Base-by-base conservation (phyloP, 2,888 invertebrate genomes). In the Amphipyra tragopoginis region DNA sequence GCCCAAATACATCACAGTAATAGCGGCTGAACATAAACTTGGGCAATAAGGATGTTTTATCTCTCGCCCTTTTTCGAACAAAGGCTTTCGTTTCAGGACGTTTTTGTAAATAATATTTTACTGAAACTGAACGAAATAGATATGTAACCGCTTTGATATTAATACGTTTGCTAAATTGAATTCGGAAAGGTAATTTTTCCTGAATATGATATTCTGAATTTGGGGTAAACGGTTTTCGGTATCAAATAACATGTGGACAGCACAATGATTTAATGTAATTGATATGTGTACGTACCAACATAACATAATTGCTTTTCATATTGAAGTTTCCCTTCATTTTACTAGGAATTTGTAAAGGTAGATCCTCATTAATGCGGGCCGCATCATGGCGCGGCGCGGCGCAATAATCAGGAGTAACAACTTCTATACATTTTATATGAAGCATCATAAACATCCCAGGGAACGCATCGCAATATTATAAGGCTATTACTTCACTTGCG, bases 11-110 rank as follows among this genome's bases (percentile, higher is more conserved):
- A 77, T 78, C 75, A 78, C 73, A 48, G 64, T 78, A 77, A 80
- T 66, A 70, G 73, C 67, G 69, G 47, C 74, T 66, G 70, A 76
- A 66, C 81, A 75, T 83, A 83, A 83, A 83, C 77, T 75, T 79
- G 54, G 71, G 73, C 77, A 75, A 79, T 81, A 84, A 70, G 80
- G 75, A 81, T 79, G 77, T 65, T 84, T 85, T 85, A 85, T 82
- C 74, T 81, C 65, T 57, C 62, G 52, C 21, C 50, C 34, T 60
- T 72, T 75, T 72, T 53, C 50, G 68, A 79, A 81, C 75, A 80
- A 83, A 75, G 79, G 76, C 63, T 72, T 75, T 42, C 33, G 49
- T 29, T 45, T 58, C 64, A 45, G 52, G 65, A 71, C 42, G 75
- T 71, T 75, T 72, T 73, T 73, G 65, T 72, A 73, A 77, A 75